Evolutionary conservation across 2,888 invertebrate species (phyloP).

Genomic region (Iphiclides podalirius): DNA sequence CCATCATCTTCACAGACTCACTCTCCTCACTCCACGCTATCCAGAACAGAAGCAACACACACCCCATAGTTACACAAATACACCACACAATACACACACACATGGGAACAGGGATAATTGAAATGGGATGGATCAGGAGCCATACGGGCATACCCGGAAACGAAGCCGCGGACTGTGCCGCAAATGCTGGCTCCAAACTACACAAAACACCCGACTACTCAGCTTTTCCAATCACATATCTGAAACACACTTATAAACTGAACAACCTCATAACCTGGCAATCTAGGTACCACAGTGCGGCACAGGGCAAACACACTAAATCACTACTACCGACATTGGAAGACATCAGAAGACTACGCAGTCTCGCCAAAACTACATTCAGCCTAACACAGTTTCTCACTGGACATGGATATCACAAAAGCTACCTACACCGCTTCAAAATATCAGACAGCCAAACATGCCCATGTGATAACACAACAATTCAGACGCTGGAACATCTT

Average conservation of each 20-base stretch:
- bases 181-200: not conserved
- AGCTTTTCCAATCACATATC: not conserved
- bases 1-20: slow-evolving; percentile 6
- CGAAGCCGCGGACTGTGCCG: slow-evolving; percentile 7
- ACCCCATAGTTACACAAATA: not conserved
- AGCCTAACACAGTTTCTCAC: not conserved
- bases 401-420: not conserved
- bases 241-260: not conserved
- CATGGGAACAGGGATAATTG: not conserved
- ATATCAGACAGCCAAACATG: not conserved
- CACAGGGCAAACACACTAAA: not conserved
- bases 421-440: not conserved
- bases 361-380: not conserved
- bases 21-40: not conserved
- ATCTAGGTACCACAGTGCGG: not conserved
- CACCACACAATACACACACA: not conserved
- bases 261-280: not conserved
- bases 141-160: slow-evolving; percentile 1
- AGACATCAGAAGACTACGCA: not conserved
- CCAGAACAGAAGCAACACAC: not conserved
- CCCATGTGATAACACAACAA: not conserved
- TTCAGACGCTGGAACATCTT: not conserved
- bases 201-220: slow-evolving; percentile 1
- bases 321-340: not conserved
- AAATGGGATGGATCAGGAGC: not conserved